A percentile compares a stretch with the other conserved stretches of the same genome.
Evolutionary conservation across 2,113 vertebrate species (phyloP).

Genomic region (Marmota flaviventris): DNA sequence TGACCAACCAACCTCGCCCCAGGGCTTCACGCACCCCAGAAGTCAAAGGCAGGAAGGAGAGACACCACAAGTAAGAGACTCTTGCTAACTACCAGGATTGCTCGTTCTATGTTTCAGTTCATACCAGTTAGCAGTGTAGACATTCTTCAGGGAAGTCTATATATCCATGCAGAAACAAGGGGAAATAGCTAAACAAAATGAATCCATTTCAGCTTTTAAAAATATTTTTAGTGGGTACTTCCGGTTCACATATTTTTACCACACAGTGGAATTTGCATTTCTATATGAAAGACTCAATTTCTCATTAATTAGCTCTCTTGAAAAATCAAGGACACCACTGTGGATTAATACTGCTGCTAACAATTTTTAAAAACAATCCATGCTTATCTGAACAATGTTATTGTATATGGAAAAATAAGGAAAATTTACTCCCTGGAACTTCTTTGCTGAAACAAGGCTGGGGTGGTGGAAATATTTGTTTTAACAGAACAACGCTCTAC

Average conservation of each 20-base stretch:
- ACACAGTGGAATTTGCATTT: slow-evolving; percentile 21
- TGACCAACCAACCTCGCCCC: background rate
- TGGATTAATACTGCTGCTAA: background rate
- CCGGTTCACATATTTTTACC: slow-evolving; percentile 60
- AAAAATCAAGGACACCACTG: background rate
- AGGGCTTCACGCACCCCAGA: background rate
- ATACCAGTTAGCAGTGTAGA: background rate
- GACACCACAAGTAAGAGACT: background rate
- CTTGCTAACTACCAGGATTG: background rate
- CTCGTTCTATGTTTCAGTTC: background rate
- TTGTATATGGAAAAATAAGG: background rate
- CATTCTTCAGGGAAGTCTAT: background rate
- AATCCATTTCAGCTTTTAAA: slow-evolving; percentile 28
- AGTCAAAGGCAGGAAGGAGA: background rate
- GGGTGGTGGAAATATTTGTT: background rate
- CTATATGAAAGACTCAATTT: slow-evolving; percentile 47
- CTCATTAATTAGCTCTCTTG: slow-evolving; percentile 32
- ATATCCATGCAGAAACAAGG: background rate
- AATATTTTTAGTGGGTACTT: slow-evolving; percentile 75
- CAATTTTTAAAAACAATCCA: background rate
- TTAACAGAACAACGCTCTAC: background rate
- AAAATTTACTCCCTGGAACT: background rate
- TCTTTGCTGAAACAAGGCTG: background rate
- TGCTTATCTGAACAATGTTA: background rate
- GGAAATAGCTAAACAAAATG: slow-evolving; percentile 13